A percentile compares a stretch with the other conserved stretches of the same genome.
Evolutionary conservation across 2,888 invertebrate genomes (phyloP).

Genomic region (Dryadula phaetusa): DNA sequence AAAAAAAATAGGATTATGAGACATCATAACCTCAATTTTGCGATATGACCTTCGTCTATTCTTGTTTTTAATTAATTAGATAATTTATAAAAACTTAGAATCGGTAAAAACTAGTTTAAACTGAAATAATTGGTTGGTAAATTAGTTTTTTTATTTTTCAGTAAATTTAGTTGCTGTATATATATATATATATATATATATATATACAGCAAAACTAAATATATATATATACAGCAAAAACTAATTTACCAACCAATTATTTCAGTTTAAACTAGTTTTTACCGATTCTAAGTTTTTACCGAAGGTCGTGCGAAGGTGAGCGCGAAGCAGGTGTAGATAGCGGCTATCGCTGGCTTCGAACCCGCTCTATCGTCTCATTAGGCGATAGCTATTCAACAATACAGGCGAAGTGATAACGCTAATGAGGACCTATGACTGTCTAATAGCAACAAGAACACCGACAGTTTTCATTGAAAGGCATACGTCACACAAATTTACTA

Average conservation of each 20-base stretch:
- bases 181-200: too few species aligned
- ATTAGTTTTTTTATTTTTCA: not conserved
- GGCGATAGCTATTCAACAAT: conserved; percentile 74
- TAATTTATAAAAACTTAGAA: conserved; percentile 29
- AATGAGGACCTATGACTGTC: conserved; percentile 45
- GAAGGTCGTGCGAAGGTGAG: conserved; percentile 33
- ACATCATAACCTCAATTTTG: too few species aligned
- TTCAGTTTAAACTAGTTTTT: conserved; percentile 5
- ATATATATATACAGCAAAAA: not conserved
- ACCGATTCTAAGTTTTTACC: conserved; percentile 25
- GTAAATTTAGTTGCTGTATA: not conserved
- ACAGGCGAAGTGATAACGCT: conserved; percentile 51
- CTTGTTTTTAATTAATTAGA: too few species aligned
- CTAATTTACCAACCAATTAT: not conserved
- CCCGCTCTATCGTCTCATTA: conserved; percentile 67
- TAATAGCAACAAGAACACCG: conserved; percentile 1
- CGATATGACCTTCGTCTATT: too few species aligned
- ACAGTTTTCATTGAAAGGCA: conserved; percentile 10
- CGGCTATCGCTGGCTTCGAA: conserved; percentile 56
- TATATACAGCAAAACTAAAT: not conserved
- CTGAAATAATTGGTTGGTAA: not conserved
- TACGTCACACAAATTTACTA: not conserved
- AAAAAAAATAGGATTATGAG: too few species aligned
- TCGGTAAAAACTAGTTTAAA: conserved; percentile 11
- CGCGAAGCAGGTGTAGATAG: conserved; percentile 33